Conservation (phyloP, 1,140 invertebrate species). For the Sitophilus oryzae region DNA sequence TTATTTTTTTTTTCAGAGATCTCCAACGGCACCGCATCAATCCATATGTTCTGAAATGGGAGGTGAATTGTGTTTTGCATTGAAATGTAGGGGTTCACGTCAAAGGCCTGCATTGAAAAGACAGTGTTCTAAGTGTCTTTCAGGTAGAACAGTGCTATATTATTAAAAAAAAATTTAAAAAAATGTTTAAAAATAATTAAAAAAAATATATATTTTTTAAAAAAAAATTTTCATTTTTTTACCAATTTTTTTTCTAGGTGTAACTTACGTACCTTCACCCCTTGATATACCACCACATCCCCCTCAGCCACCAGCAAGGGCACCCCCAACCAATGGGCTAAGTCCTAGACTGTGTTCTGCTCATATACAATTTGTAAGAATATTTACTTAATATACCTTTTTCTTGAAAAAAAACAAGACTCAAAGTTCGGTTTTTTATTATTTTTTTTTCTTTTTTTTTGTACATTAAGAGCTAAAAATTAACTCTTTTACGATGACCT, state of each 20-base stretch:
- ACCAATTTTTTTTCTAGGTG: not conserved
- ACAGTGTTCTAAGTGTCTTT: conserved; percentile 61
- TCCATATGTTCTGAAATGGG: conserved; percentile 78
- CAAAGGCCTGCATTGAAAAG: conserved; percentile 57
- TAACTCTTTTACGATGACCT: too few species aligned
- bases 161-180: not conserved
- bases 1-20: conserved; percentile 25
- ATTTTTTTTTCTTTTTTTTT: too few species aligned
- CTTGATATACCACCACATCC: conserved; percentile 39
- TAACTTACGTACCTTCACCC: conserved; percentile 36
- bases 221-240: not conserved
- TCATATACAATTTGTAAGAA: conserved; percentile 31
- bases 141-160: conserved; percentile 2
- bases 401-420: too few species aligned
- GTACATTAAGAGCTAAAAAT: too few species aligned
- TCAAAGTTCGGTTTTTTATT: too few species aligned
- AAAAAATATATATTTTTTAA: not conserved
- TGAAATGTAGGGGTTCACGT: conserved; percentile 64
- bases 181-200: not conserved
- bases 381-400: too few species aligned
- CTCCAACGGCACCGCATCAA: conserved; percentile 51
- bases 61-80: conserved; percentile 71
- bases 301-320: conserved; percentile 41
- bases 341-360: conserved; percentile 25
- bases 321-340: conserved; percentile 30